Percentiles rank a stretch among this genome's conserved stretches.
Evolutionary conservation across 1,140 invertebrate genomes (phyloP).

Genomic region (Dolichoris vasculosae): DNA sequence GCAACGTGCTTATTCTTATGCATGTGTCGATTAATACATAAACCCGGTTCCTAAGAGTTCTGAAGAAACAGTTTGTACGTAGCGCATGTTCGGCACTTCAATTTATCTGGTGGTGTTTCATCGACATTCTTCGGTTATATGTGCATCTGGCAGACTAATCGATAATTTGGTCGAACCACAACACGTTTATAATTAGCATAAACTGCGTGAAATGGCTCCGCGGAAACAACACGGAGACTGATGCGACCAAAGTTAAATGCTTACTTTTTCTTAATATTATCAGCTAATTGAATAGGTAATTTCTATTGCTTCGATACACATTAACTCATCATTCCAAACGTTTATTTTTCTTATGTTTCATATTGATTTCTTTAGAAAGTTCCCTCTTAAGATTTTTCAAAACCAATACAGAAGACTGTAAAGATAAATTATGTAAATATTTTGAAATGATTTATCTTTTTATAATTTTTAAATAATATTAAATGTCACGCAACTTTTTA

Average conservation of each 20-base stretch:
- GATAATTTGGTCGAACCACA: constrained; percentile 49
- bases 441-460: no score
- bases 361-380: neutral
- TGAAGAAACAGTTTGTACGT: neutral
- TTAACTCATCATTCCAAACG: neutral
- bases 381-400: no score
- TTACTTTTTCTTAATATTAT: neutral
- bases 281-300: neutral
- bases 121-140: constrained; percentile 52
- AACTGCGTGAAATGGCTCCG: constrained; percentile 19
- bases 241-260: neutral
- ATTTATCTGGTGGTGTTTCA: constrained; percentile 44
- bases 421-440: no score
- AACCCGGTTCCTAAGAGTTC: neutral
- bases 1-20: neutral
- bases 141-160: constrained; percentile 27
- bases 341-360: neutral
- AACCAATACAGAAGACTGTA: no score
- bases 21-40: neutral
- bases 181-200: constrained; percentile 52
- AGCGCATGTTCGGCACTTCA: neutral
- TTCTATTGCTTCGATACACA: neutral
- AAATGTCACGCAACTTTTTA: no score
- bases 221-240: neutral
- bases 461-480: no score